Evolutionary conservation across 2,888 invertebrate species (phyloP).

Genomic region (Cantharis lateralis): DNA sequence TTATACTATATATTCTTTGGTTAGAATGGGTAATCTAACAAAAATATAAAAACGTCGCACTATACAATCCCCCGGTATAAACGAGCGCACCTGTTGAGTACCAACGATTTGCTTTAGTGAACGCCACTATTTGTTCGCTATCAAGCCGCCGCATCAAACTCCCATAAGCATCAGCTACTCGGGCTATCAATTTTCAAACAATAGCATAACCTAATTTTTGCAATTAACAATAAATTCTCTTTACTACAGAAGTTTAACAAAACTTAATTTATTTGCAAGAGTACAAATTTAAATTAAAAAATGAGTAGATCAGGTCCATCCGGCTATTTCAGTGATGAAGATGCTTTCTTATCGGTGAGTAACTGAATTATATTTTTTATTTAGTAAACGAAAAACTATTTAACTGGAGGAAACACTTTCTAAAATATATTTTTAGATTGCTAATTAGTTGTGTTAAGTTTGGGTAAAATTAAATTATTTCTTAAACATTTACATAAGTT

Average conservation of each 20-base stretch:
- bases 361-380: neutral
- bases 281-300: neutral
- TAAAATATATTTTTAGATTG: neutral
- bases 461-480: neutral
- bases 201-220: neutral
- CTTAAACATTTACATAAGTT: too few species aligned
- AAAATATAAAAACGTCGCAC: too few species aligned
- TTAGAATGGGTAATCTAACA: too few species aligned
- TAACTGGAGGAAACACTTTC: neutral
- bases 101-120: too few species aligned
- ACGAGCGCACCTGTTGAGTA: too few species aligned
- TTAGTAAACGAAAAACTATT: neutral
- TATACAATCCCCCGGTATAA: too few species aligned
- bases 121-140: too few species aligned
- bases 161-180: too few species aligned
- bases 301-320: slow-evolving; percentile 27
- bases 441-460: neutral
- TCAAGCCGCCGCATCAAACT: too few species aligned
- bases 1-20: too few species aligned
- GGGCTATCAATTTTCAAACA: neutral
- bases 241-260: neutral
- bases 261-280: neutral
- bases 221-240: neutral
- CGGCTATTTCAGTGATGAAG: slow-evolving; percentile 41
- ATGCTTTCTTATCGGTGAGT: slow-evolving; percentile 34